Percentiles rank a stretch among this genome's conserved stretches.
These are phyloP conservation scores for Ectemnius continuus DNA, from an alignment of 2,888 invertebrate genomes.

Conservation along the genomic window DNA sequence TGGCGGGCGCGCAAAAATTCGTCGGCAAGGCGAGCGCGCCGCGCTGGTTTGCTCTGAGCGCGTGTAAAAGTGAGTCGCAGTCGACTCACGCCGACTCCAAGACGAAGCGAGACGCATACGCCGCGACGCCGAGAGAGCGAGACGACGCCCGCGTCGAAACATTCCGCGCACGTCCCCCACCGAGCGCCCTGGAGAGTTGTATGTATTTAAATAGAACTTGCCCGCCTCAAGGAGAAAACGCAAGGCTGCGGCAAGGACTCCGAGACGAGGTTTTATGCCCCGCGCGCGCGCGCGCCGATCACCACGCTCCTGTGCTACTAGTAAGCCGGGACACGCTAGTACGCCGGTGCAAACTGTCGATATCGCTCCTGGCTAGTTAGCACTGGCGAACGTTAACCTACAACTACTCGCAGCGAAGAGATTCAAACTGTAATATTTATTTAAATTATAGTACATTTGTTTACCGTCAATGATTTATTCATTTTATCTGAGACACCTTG, in stretches of 20 bases:
- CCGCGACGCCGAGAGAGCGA: slow-evolving; percentile 15
- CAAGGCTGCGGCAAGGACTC: slow-evolving; percentile 72
- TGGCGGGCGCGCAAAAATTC: too few relatives aligned
- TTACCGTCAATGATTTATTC: too few relatives aligned
- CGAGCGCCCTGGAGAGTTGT: slow-evolving; percentile 25
- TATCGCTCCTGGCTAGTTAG: too few relatives aligned
- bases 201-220: slow-evolving; percentile 68
- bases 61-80: slow-evolving; percentile 8
- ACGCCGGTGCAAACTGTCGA: background rate
- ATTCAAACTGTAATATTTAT: too few relatives aligned
- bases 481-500: too few relatives aligned
- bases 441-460: too few relatives aligned
- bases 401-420: too few relatives aligned
- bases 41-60: too few relatives aligned
- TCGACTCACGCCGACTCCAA: slow-evolving; percentile 14
- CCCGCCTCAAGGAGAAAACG: slow-evolving; percentile 69
- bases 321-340: too few relatives aligned
- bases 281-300: slow-evolving; percentile 40
- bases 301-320: slow-evolving; percentile 52
- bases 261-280: slow-evolving; percentile 49
- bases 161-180: slow-evolving; percentile 36
- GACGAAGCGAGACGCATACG: slow-evolving; percentile 8
- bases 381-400: too few relatives aligned
- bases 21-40: too few relatives aligned
- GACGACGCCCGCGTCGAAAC: slow-evolving; percentile 33